Base-by-base conservation (phyloP, 2,113 vertebrate genomes). In the Smithornis capensis region DNA sequence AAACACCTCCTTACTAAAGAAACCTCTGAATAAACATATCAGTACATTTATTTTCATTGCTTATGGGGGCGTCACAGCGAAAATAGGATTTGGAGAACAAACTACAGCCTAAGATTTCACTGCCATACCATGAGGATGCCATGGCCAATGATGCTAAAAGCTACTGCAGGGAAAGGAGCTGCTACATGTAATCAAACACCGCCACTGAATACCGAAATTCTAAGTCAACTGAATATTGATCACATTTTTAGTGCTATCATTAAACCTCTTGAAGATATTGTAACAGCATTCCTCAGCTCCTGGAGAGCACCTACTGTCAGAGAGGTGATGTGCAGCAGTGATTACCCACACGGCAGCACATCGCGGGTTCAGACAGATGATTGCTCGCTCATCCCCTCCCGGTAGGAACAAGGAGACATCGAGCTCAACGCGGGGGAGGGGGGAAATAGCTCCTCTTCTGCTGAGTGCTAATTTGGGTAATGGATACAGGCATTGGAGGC, bases 391-490 rank as follows among this genome's bases (percentile, higher is more conserved):
- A 78, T 75, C 76, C 55, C 37, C 62, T 82, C 83, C 62, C 9
- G 1, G 28, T 2, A 69, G 40, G 52, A 60, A 93, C 70, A 92
- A 82, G 82, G 5, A 75, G 87, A 28, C 21, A 6, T 89, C 47
- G 33, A 91, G 49, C 65, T 40, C 40, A n/a, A 84, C 2, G 0
- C 4, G 35, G 19, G 29, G 14, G 18, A 9, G 11, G 59, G 24
- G 29, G 52, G 52, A 55, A 80, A 88, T 57, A 92, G 83, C 21
- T 44, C 55, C 79, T 55, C 84, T 85, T 69, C 81, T 95, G 19
- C 85, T 57, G 78, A 88, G 67, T 65, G 35, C 73, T 88, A 16
- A 70, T 52, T 63, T 78, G 90, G 65, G 92, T 83, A 97, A 94
- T 35, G 64, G 91, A 84, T 38, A 69, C 71, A 84, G 91, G 82